Percentiles rank a stretch among this genome's conserved stretches.
Conservation (phyloP, 2,888 invertebrate genomes). For the Nymphalis c-album region DNA sequence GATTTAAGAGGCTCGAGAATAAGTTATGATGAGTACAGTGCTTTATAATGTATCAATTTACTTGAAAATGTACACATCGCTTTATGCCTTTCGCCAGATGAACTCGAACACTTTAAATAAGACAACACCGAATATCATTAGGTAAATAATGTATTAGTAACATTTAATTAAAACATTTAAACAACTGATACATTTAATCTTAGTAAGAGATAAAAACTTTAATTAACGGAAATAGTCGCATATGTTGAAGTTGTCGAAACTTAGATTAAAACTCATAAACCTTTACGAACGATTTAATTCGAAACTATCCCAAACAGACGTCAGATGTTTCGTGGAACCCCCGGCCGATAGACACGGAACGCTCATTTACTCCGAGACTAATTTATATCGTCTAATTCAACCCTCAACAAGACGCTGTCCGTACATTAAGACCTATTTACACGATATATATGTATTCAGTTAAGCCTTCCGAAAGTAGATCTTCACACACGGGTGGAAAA, state of each 20-base stretch:
- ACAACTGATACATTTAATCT: not conserved
- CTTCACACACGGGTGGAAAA: conserved; percentile 49
- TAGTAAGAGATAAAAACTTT: not conserved
- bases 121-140: not conserved
- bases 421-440: conserved; percentile 61
- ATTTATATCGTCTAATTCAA: conserved; percentile 77
- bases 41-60: conserved; percentile 17
- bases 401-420: conserved; percentile 74
- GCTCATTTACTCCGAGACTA: conserved; percentile 61
- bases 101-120: not conserved
- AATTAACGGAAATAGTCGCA: not conserved
- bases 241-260: conserved; percentile 13
- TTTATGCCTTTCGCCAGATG: conserved; percentile 8
- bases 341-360: conserved; percentile 45
- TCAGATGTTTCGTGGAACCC: conserved; percentile 30
- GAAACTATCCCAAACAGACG: conserved; percentile 39
- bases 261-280: conserved; percentile 24
- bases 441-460: conserved; percentile 62
- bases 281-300: conserved; percentile 35
- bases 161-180: not conserved
- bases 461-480: conserved; percentile 77
- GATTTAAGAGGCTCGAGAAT: conserved; percentile 43
- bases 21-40: conserved; percentile 20
- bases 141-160: not conserved
- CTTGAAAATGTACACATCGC: not conserved